phyloP scores from a whole-genome alignment of 1,140 invertebrate species.

The Pteromalus puparum region DNA sequence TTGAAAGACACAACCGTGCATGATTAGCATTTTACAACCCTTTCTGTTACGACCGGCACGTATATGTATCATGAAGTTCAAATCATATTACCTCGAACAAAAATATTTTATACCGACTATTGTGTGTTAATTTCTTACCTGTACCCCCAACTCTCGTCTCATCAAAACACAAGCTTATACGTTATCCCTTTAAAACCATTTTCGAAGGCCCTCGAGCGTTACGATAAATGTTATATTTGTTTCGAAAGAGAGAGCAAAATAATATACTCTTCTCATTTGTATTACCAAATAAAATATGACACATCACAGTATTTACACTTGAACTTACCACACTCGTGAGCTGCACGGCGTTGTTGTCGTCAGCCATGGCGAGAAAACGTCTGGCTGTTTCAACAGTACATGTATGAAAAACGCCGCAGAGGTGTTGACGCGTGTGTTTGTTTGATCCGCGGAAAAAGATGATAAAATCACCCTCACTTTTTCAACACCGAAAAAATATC shows the following conservation, averaged over 20 bases:
- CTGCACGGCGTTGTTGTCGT: slow-evolving; percentile 20
- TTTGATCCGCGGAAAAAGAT: neutral
- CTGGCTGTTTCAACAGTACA: neutral
- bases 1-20: neutral
- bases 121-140: too few relatives aligned
- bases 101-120: too few relatives aligned
- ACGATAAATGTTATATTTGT: neutral
- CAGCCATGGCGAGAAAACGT: slow-evolving; percentile 3
- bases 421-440: neutral
- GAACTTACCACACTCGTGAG: slow-evolving; percentile 43
- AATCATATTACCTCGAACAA: neutral
- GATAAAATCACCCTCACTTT: neutral
- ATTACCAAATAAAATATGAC: too few relatives aligned
- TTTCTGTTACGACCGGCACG: neutral
- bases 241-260: too few relatives aligned
- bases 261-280: too few relatives aligned
- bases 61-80: neutral
- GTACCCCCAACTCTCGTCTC: too few relatives aligned
- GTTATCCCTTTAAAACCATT: too few relatives aligned
- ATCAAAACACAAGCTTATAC: too few relatives aligned
- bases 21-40: neutral
- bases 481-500: neutral
- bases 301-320: neutral
- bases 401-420: neutral
- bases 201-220: too few relatives aligned